Percentiles rank a stretch among this genome's conserved stretches.
Conservation (phyloP, 2,888 invertebrate genomes). For the Acanthococcus lagerstroemiae region DNA sequence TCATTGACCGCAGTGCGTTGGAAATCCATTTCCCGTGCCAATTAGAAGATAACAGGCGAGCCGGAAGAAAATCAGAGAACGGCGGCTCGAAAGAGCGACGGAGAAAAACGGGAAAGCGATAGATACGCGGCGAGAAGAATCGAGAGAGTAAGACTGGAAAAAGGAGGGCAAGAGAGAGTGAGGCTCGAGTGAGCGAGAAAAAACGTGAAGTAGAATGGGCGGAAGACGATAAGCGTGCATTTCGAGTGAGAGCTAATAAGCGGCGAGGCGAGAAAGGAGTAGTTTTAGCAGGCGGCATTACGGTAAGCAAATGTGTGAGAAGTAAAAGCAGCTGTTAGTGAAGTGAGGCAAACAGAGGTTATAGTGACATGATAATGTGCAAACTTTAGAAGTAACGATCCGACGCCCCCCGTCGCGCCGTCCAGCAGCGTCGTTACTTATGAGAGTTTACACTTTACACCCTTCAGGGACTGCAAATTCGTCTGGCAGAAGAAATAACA, state of each 20-base stretch:
- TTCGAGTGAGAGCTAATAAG: slow-evolving; percentile 1
- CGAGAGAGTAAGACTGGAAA: too few species aligned
- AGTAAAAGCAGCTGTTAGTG: slow-evolving; percentile 24
- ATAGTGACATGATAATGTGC: slow-evolving; percentile 28
- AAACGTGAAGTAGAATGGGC: too few species aligned
- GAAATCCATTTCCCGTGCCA: too few species aligned
- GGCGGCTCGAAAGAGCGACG: too few species aligned
- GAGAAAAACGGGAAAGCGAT: too few species aligned
- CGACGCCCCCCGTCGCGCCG: slow-evolving; percentile 2
- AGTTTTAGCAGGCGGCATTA: slow-evolving; percentile 7
- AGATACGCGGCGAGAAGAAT: too few species aligned
- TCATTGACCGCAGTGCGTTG: too few species aligned
- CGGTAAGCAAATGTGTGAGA: slow-evolving; percentile 21
- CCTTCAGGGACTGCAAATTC: slow-evolving; percentile 16
- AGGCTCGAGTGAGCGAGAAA: too few species aligned
- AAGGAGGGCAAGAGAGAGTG: too few species aligned
- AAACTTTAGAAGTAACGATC: slow-evolving; percentile 19
- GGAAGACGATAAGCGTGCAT: slow-evolving; percentile 1
- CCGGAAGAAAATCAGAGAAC: too few species aligned
- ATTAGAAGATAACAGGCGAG: too few species aligned
- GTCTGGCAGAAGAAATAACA: slow-evolving; percentile 6
- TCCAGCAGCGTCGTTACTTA: slow-evolving; percentile 12
- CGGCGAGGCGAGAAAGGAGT: slow-evolving; percentile 19
- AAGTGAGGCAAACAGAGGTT: slow-evolving; percentile 28
- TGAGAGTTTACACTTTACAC: slow-evolving; percentile 19